Percentiles rank a stretch among this genome's conserved stretches.
Evolutionary conservation across 2,888 invertebrate genomes (phyloP).

Genomic region (Vesta saturnalis): DNA sequence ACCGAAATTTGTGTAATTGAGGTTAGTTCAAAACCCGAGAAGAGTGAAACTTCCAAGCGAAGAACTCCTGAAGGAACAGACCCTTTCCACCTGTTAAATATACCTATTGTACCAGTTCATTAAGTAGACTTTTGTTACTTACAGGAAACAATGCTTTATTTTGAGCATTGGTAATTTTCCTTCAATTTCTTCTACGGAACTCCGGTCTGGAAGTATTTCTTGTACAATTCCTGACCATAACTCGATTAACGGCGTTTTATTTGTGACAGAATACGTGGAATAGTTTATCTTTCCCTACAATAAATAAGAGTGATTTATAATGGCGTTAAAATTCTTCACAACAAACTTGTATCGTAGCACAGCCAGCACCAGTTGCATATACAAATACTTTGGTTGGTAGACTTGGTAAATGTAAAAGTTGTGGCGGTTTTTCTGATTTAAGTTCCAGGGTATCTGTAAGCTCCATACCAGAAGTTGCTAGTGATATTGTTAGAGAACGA

Average conservation of each 20-base stretch:
- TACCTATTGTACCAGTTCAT: neutral
- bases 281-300: conserved; percentile 70
- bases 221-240: conserved; percentile 72
- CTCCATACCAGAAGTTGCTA: conserved; percentile 78
- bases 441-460: conserved; percentile 73
- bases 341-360: conserved; percentile 72
- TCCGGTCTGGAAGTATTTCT: conserved; percentile 71
- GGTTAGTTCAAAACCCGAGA: conserved; percentile 72
- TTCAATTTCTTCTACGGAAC: conserved; percentile 72
- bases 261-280: conserved; percentile 70
- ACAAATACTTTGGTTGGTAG: conserved; percentile 76
- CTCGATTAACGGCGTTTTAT: conserved; percentile 67
- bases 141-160: conserved; percentile 73
- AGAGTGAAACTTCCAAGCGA: conserved; percentile 69
- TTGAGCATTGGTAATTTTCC: conserved; percentile 72
- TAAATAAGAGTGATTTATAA: neutral
- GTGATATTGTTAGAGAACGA: conserved; percentile 70
- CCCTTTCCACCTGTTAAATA: conserved; percentile 70
- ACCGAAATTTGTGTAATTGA: conserved; percentile 62
- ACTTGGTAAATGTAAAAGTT: conserved; percentile 69
- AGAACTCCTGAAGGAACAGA: conserved; percentile 69
- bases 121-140: conserved; percentile 26
- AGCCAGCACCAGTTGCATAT: conserved; percentile 75
- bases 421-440: conserved; percentile 64
- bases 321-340: neutral